These are phyloP conservation scores for Tyto alba DNA, from an alignment of 2,113 vertebrate genomes.

Conservation along the genomic window DNA sequence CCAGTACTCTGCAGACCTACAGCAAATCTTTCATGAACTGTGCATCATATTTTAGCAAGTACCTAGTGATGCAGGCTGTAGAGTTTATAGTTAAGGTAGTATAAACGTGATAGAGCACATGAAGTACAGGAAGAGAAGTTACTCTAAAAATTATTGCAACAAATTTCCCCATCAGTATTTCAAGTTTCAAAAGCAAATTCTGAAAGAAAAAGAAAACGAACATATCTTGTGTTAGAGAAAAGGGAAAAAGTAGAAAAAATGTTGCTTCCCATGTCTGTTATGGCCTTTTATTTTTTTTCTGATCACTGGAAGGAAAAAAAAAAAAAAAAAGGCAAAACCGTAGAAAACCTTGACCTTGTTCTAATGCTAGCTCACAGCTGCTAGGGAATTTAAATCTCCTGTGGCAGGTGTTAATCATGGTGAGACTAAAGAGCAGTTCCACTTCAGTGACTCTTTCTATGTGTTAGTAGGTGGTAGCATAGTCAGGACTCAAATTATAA, in stretches of 20 bases:
- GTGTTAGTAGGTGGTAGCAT: constrained; percentile 16
- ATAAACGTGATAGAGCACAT: not conserved
- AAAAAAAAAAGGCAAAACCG: not conserved
- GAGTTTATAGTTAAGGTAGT: not conserved
- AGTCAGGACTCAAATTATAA: constrained; percentile 14
- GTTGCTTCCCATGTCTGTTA: not conserved
- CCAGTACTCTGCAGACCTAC: not conserved
- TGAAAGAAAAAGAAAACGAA: not conserved
- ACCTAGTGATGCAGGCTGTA: not conserved
- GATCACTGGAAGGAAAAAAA: not conserved
- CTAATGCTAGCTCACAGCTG: not conserved
- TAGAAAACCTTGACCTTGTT: not conserved
- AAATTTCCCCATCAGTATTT: not conserved
- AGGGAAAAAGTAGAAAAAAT: not conserved
- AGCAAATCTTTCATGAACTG: not conserved
- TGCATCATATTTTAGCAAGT: not conserved
- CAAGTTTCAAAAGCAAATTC: not conserved
- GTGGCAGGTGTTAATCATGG: constrained; percentile 27
- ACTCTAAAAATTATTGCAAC: not conserved
- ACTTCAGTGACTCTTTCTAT: not conserved
- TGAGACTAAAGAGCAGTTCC: constrained; percentile 26
- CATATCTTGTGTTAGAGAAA: not conserved
- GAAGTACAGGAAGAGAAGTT: not conserved
- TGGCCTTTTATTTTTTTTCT: not conserved
- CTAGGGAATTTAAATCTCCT: not conserved